Conservation (phyloP, 2,797 vertebrate species). For the Corythornis leucogaster region DNA sequence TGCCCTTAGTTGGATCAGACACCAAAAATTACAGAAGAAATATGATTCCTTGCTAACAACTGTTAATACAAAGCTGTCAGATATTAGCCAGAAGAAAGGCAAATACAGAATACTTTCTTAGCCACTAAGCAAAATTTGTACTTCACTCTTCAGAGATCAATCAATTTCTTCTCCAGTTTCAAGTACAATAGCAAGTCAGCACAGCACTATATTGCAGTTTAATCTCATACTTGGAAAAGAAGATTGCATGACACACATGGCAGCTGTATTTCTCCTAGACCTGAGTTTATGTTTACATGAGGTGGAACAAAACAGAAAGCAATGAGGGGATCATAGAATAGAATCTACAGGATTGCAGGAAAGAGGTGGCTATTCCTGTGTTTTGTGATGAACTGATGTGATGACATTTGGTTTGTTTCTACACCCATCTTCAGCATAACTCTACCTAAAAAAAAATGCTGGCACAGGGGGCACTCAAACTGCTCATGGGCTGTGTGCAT, state of each 20-base stretch:
- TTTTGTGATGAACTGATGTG: background rate
- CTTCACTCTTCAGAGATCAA: background rate
- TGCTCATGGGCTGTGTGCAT: background rate
- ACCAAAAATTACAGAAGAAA: background rate
- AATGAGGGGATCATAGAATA: background rate
- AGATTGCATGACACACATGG: fast-evolving
- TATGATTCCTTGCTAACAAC: background rate
- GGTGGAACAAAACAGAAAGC: background rate
- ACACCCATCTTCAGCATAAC: background rate
- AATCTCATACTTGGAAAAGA: background rate
- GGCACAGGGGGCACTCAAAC: background rate
- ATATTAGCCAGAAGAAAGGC: background rate
- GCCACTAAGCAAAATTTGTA: background rate
- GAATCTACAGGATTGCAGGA: background rate
- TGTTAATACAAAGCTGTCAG: background rate
- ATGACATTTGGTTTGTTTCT: background rate
- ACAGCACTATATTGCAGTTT: background rate
- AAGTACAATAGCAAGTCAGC: background rate
- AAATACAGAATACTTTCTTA: background rate
- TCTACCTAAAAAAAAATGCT: background rate
- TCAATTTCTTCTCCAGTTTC: background rate
- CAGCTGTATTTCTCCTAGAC: background rate
- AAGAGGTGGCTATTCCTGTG: background rate
- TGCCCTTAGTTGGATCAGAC: background rate
- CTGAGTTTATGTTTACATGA: background rate